Base-by-base conservation (phyloP, 2,797 vertebrate species). In the Rhinoraja longicauda region DNA sequence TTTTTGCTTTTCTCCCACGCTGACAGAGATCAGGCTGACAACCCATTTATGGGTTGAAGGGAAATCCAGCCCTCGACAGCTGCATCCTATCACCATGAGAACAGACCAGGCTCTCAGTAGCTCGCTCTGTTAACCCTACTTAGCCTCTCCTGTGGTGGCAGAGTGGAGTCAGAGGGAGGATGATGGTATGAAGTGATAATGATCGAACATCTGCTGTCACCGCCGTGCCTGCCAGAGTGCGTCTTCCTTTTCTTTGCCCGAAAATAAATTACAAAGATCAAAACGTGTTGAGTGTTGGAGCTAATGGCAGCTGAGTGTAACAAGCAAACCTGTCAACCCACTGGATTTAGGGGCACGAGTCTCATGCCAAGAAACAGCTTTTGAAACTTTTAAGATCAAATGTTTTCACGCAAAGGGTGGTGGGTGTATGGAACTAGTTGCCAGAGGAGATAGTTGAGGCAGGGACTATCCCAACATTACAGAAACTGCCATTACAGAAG, bases 11-110 rank as follows among this genome's bases (percentile, higher is more conserved):
- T 88, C 84, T 88, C 84, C 84, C 84, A 88, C 59, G 84, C 84
- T 88, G 84, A 88, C 84, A 88, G 62, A 67, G 62, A 67, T 67
- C 84, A 88, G 84, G n/a, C 84, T 88, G 84, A 88, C 84, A 62
- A 36, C 59, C 84, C 84, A 88, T 64, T 88, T 88, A 67, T 67
- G 84, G 84, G 17, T 32, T 88, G 84, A 88, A 36, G 62, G 84
- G 84, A 88, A 88, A 88, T 88, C 84, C n/a, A 32, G 59, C 84
- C n/a, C 59, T 62, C 84, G 84, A 67, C 84, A 88, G 84, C 84
- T 88, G 84, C 84, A 88, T 88, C 84, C 84, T 67, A 67, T 88
- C 84, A 88, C 59, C 84, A 67, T 36, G 62, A 67, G 84, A 88
- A 88, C 84, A 88, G 59, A 64, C 21, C 32, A 17, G 59, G 62